phyloP scores from a whole-genome alignment of 2,888 invertebrate species.

The Lomographa bimaculata region DNA sequence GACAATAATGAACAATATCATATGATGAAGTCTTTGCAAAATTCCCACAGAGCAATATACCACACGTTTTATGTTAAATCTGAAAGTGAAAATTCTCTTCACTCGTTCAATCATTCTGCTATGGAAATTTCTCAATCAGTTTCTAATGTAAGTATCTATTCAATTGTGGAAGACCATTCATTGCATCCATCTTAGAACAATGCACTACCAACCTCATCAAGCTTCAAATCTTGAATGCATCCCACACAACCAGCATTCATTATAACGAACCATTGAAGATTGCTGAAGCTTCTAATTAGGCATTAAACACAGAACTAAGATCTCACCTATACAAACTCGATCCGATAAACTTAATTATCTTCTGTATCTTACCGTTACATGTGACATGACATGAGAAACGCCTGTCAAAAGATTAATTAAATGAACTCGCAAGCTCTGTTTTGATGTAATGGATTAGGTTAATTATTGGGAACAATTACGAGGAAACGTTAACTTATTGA shows the following conservation, averaged over 20 bases:
- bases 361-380: slow-evolving; percentile 34
- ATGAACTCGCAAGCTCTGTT: slow-evolving; percentile 20
- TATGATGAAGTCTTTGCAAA: too few relatives aligned
- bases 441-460: slow-evolving; percentile 10
- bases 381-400: slow-evolving; percentile 44
- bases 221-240: slow-evolving; percentile 37
- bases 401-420: slow-evolving; percentile 46
- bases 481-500: slow-evolving; percentile 12
- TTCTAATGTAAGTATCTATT: slow-evolving; percentile 3
- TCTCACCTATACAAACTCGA: slow-evolving; percentile 66
- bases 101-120: not conserved
- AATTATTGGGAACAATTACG: slow-evolving; percentile 15
- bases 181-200: slow-evolving; percentile 18
- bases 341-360: slow-evolving; percentile 68
- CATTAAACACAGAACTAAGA: slow-evolving; percentile 59
- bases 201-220: slow-evolving; percentile 26
- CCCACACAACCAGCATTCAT: slow-evolving; percentile 48
- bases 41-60: too few relatives aligned
- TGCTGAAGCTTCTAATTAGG: slow-evolving; percentile 62
- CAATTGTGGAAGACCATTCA: slow-evolving; percentile 10
- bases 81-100: too few relatives aligned
- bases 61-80: too few relatives aligned
- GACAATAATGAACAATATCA: too few relatives aligned
- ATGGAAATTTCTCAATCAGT: slow-evolving; percentile 6
- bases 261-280: slow-evolving; percentile 68